A percentile compares a stretch with the other conserved stretches of the same genome.
These are phyloP conservation scores for Himalopsyche phryganea DNA, from an alignment of 1,140 invertebrate species.

Conservation along the genomic window DNA sequence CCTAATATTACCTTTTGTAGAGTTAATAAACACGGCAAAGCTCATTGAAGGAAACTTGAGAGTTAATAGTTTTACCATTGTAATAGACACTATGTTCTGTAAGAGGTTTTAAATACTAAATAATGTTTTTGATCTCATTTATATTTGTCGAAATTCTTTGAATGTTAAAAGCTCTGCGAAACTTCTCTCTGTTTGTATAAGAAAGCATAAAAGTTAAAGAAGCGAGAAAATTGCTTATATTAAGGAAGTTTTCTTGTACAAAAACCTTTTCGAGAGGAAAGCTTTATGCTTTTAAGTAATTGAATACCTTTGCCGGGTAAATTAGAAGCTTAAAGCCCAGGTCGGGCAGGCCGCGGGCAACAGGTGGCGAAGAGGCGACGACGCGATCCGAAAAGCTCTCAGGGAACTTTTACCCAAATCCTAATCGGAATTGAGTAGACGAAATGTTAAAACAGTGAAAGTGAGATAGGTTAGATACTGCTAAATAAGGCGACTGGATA, in stretches of 20 bases:
- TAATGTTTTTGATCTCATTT: too few relatives aligned
- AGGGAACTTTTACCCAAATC: slow-evolving; percentile 1
- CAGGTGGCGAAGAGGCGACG: slow-evolving; percentile 9
- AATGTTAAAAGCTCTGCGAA: too few relatives aligned
- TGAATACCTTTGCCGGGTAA: slow-evolving; percentile 13
- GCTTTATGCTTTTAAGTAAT: slow-evolving; percentile 27
- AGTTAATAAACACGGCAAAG: too few relatives aligned
- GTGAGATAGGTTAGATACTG: not conserved
- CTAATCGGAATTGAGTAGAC: slow-evolving; percentile 20
- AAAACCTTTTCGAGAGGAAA: slow-evolving; percentile 15
- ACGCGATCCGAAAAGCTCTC: not conserved
- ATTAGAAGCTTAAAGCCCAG: not conserved
- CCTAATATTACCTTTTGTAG: too few relatives aligned
- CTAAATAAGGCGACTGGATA: too few relatives aligned
- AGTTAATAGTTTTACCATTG: too few relatives aligned
- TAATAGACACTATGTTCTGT: too few relatives aligned
- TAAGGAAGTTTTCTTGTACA: slow-evolving; percentile 19
- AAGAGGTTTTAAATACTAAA: too few relatives aligned
- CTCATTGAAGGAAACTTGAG: too few relatives aligned
- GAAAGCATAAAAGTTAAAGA: too few relatives aligned
- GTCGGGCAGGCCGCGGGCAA: not conserved
- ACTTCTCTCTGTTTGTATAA: too few relatives aligned
- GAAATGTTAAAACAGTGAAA: not conserved
- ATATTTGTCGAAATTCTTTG: too few relatives aligned
- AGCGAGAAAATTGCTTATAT: slow-evolving; percentile 22